A percentile compares a stretch with the other conserved stretches of the same genome.
Conservation (phyloP, 2,888 invertebrate species). For the Troilus luridus region DNA sequence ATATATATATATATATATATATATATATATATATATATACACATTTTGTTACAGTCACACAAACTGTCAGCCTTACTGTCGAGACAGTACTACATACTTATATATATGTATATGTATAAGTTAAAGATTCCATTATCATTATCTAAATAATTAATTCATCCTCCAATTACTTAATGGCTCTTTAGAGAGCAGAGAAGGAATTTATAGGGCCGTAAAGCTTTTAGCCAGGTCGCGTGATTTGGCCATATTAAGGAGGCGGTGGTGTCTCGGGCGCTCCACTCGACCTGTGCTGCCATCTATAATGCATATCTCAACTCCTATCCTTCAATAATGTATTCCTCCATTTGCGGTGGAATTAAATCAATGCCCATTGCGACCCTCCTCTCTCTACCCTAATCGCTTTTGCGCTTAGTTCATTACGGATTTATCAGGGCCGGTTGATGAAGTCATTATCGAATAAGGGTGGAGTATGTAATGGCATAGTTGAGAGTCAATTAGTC, state of each 20-base stretch:
- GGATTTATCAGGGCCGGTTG: background rate
- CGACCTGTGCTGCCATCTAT: background rate
- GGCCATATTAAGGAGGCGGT: slow-evolving; percentile 19
- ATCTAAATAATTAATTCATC: background rate
- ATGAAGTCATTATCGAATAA: background rate
- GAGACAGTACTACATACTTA: too few relatives aligned
- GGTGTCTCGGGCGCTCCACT: background rate
- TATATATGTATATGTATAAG: background rate
- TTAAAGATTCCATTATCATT: background rate
- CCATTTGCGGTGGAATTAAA: background rate
- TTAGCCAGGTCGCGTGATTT: slow-evolving; percentile 36
- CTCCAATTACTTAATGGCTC: background rate
- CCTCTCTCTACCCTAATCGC: background rate
- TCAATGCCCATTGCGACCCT: background rate
- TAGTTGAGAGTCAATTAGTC: background rate
- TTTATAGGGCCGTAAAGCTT: slow-evolving; percentile 22
- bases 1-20: too few relatives aligned
- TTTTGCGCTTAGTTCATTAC: background rate
- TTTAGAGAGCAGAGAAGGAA: background rate
- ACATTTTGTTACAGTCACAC: too few relatives aligned
- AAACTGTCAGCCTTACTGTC: too few relatives aligned
- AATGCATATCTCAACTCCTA: background rate
- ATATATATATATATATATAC: too few relatives aligned
- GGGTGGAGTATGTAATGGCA: background rate
- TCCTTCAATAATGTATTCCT: slow-evolving; percentile 2